Conservation (phyloP, 2,113 vertebrate genomes). For the Calidris pygmaea region DNA sequence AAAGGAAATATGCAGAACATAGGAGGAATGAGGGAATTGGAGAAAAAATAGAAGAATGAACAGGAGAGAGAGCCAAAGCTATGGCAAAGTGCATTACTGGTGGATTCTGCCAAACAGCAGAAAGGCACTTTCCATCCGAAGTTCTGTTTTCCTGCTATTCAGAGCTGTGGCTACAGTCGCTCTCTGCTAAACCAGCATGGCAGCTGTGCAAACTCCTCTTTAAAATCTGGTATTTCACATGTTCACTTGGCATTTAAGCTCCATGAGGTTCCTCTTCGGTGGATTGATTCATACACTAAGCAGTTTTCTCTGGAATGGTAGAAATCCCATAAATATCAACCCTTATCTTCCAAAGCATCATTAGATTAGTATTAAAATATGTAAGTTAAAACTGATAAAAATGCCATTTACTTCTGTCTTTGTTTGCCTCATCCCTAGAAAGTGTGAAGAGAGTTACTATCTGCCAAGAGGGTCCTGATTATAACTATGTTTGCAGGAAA, state of each 20-base stretch:
- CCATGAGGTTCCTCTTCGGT: not conserved
- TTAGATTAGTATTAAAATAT: slow-evolving; percentile 9
- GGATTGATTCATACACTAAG: slow-evolving; percentile 1
- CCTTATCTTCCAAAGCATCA: not conserved
- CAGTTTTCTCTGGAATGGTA: not conserved
- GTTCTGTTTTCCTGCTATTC: not conserved
- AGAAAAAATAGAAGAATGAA: not conserved
- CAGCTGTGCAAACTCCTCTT: slow-evolving; percentile 45
- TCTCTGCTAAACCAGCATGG: not conserved
- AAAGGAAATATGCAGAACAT: not conserved
- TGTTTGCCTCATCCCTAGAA: not conserved
- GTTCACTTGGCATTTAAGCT: slow-evolving; percentile 45
- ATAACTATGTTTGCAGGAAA: not conserved
- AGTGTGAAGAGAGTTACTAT: not conserved
- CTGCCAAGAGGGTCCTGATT: not conserved
- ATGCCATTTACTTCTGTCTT: not conserved
- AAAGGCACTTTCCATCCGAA: not conserved
- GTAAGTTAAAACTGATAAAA: not conserved
- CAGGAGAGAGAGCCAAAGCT: not conserved
- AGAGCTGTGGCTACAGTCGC: not conserved
- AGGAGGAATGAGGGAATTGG: not conserved
- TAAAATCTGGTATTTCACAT: slow-evolving; percentile 34
- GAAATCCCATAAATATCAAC: slow-evolving; percentile 25
- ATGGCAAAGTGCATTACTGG: not conserved
- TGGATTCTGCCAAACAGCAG: not conserved